These are phyloP conservation scores for Lethenteron camtschaticum DNA, from an alignment of 2,113 vertebrate genomes.

Conservation along the genomic window DNA sequence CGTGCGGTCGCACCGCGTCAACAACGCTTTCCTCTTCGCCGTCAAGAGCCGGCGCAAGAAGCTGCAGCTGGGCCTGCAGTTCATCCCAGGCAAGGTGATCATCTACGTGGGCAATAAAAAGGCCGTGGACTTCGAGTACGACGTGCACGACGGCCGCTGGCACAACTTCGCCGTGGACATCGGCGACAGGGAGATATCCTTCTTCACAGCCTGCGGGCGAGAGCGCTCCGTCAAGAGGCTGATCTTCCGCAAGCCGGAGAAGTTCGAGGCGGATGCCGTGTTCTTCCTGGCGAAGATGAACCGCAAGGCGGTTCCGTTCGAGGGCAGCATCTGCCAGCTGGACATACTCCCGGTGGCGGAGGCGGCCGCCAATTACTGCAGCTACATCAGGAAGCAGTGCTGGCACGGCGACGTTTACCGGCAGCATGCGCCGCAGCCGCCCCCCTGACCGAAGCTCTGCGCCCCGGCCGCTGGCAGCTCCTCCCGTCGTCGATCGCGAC, in stretches of 20 bases:
- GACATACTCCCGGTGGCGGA: slow-evolving; percentile 60
- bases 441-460: neutral
- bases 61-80: slow-evolving; percentile 63
- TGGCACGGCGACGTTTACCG: slow-evolving; percentile 19
- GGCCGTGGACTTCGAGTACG: slow-evolving; percentile 42
- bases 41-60: slow-evolving; percentile 41
- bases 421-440: neutral
- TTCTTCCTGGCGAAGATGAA: slow-evolving; percentile 66
- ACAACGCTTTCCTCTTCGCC: slow-evolving; percentile 82
- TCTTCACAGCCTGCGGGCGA: slow-evolving; percentile 47
- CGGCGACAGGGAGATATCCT: slow-evolving; percentile 30
- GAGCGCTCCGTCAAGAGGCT: slow-evolving; percentile 33
- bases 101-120: slow-evolving; percentile 48
- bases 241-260: slow-evolving; percentile 25
- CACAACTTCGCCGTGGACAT: slow-evolving; percentile 50
- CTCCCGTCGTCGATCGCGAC: too few species aligned
- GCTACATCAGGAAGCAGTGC: slow-evolving; percentile 58
- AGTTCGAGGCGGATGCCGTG: slow-evolving; percentile 28
- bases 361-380: slow-evolving; percentile 60
- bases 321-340: slow-evolving; percentile 64
- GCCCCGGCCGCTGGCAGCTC: too few species aligned
- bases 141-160: slow-evolving; percentile 48
- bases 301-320: slow-evolving; percentile 43
- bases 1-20: slow-evolving; percentile 45
- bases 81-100: slow-evolving; percentile 46